phyloP scores from a whole-genome alignment of 2,888 invertebrate genomes.

The Rotaria macrura region DNA sequence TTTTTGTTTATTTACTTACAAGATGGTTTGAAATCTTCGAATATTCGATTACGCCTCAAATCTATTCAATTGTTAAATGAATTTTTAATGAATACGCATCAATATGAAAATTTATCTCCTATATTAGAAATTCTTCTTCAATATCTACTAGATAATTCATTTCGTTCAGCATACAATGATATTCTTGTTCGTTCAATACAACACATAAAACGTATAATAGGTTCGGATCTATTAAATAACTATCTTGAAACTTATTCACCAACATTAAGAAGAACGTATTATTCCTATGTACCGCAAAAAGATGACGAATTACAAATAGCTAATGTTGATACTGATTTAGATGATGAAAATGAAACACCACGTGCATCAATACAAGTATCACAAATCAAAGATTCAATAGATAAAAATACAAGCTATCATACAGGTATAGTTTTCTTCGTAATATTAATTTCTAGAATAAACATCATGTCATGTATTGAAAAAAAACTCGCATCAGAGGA shows the following conservation, averaged over 20 bases:
- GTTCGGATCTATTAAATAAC: background rate
- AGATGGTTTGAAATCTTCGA: background rate
- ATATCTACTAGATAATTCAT: background rate
- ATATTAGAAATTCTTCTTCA: background rate
- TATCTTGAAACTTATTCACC: background rate
- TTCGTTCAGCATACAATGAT: background rate
- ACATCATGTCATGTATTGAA: no score
- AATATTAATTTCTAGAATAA: no score
- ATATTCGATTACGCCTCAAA: background rate
- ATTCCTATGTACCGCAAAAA: background rate
- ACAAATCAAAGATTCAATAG: no score
- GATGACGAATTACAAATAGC: background rate
- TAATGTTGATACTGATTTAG: background rate
- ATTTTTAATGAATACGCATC: background rate
- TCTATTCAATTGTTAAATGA: background rate
- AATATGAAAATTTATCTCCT: constrained; percentile 16
- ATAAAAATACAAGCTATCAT: no score
- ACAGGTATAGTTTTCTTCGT: no score
- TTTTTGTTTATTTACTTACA: background rate
- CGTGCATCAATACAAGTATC: background rate
- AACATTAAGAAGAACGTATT: background rate
- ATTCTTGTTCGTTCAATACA: background rate
- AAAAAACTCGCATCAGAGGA: no score
- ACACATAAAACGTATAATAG: background rate
- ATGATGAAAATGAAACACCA: constrained; percentile 10